phyloP scores from a whole-genome alignment of 2,113 vertebrate species.

The Mirza zaza region DNA sequence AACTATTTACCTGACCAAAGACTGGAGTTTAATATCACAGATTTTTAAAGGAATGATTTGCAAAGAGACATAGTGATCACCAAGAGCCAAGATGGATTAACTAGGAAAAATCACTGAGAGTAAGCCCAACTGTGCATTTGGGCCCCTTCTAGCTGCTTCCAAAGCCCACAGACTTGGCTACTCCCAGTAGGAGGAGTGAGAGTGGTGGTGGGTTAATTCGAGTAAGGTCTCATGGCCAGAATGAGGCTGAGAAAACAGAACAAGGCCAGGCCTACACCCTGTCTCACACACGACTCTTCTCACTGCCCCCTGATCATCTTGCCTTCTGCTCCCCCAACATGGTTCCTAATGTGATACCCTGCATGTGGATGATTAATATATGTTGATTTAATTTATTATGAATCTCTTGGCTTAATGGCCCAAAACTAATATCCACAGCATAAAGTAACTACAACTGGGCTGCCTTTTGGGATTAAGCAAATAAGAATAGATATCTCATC shows the following conservation, averaged over 20 bases:
- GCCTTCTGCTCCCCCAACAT: background rate
- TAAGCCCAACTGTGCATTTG: background rate
- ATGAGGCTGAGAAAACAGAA: background rate
- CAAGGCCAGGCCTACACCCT: background rate
- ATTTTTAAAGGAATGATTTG: background rate
- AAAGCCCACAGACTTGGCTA: background rate
- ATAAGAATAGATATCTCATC: background rate
- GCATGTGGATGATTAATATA: background rate
- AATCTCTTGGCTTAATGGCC: conserved; percentile 11
- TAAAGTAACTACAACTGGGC: background rate
- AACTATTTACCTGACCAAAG: background rate
- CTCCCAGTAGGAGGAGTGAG: fast-evolving
- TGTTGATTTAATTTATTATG: background rate
- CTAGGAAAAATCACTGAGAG: background rate
- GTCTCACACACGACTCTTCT: background rate
- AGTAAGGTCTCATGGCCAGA: fast-evolving
- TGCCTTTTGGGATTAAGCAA: background rate
- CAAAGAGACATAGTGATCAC: background rate
- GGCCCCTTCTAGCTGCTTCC: background rate
- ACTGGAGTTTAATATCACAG: background rate
- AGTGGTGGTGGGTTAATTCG: fast-evolving
- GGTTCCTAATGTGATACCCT: background rate
- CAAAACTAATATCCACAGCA: background rate
- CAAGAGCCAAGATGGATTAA: background rate
- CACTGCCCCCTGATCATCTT: background rate